Base-by-base conservation (phyloP, 2,888 invertebrate species). In the Agrotis ipsilon region DNA sequence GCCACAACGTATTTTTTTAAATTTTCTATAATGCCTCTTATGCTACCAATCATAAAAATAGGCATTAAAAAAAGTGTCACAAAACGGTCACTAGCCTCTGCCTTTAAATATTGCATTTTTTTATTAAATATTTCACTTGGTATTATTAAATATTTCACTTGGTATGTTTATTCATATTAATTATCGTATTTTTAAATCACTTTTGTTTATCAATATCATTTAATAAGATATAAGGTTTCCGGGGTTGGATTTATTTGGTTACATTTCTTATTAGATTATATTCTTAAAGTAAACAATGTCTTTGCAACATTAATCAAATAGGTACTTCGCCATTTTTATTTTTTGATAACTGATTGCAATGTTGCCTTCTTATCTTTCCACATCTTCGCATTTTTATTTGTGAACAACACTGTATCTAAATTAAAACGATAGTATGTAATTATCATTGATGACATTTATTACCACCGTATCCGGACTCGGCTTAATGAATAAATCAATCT, bases 111-210 rank as follows among this genome's bases (percentile, higher is more conserved):
- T 13, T 39, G 32, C n/a, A n/a, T n/a, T n/a, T n/a, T n/a, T n/a
- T n/a, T n/a, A n/a, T n/a, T n/a, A n/a, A n/a, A n/a, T n/a, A 18
- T 24, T 18, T 57, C 18, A 14, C 21, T 49, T 57, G 21, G 11
- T 67, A 1, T 43, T n/a, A n/a, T n/a, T n/a, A n/a, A n/a, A n/a
- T n/a, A 18, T 24, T 18, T 57, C 18, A 14, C 21, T 49, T 57
- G 21, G 11, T 67, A 1, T 43, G n/a, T n/a, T 43, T 14, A 14
- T 51, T 39, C 61, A 52, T 7, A 16, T 32, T 16, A 32, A 21
- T 43, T 21, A 46, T 46, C 39, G 9, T 4, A 43, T 49, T 14
- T 48, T n/a, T 2, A n/a, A 70, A 71, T 43, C 52, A 46, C 21
- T n/a, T n/a, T 24, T 21, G 16, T 14, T 39, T 24, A 19, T 48